Base-by-base conservation (phyloP, 2,797 vertebrate species). In the Nasua narica region DNA sequence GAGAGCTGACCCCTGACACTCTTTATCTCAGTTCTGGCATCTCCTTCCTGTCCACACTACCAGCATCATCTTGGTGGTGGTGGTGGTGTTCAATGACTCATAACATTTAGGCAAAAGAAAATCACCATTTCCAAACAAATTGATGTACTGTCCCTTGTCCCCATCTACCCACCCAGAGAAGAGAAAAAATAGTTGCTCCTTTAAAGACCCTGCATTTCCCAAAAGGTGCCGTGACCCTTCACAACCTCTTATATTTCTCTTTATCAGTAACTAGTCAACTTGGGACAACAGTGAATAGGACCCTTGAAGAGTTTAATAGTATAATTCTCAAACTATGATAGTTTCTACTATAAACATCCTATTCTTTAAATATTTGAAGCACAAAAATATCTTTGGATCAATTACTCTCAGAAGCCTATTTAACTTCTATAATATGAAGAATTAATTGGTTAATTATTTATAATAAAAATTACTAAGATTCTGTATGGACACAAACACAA, bases 41-140 rank as follows among this genome's bases (percentile, higher is more conserved):
- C 23, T 46, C 50, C 82, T 83, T 48, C 14, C 43, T 76, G 19
- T 65, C 25, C 23, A 12, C 11, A 48, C 29, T 18, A 69, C 10
- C 2, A 81, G 25, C 10, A 62, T 15, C 2, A 3, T n/a, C 35
- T 40, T 67, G 32, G 46, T 50, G 58, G 12, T 74, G 48, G 2
- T 43, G 27, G 25, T 58, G 56, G 25, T 58, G 14, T 56, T 85
- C 32, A 56, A 15, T 58, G 32, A 60, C 15, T 94, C 35, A 37
- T 29, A 91, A 85, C 2, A 85, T 78, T 85, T 12, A 70, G 9
- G 12, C n/a, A 79, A 96, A 93, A 95, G 40, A 94, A 93, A 94
- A 85, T 48, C 21, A 52, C 11, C 32, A 52, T 70, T 82, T 70
- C 37, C 19, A 78, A 70, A 65, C n/a, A 85, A 67, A 84, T 4